Evolutionary conservation across 2,888 invertebrate genomes (phyloP), one percentile per base, ranked within the genome.

Genomic region (Leucoma salicis): DNA sequence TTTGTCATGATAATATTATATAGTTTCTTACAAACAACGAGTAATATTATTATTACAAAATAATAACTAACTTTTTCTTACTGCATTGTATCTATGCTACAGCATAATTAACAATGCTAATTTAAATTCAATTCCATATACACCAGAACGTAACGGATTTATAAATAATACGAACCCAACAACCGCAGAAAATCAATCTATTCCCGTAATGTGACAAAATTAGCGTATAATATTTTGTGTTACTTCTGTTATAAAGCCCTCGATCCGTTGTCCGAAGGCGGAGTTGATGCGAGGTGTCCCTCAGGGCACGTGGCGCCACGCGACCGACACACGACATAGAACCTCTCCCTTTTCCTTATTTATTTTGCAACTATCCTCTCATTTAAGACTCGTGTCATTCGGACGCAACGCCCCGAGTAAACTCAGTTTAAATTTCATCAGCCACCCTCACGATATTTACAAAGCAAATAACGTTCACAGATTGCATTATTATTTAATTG

Each of bases 161-260:
- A 63, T 66, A 66, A 73, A 70, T 70, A 67, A 67, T 58, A 57
- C 71, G 73, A 80, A 75, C 74, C 73, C 50, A 53, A 66, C 69
- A 62, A 53, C 80, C 78, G 45, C 74, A 69, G 47, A 77, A 67
- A 83, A 85, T 85, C 85, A 86, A 88, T 87, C 79, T 78, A 78
- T 76, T 76, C 73, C 66, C 72, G 46, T 78, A 79, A 81, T 74
- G 78, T 74, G 77, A 70, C 76, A 74, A 88, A 88, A 89, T 89
- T 89, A 87, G 88, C 87, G 87, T 89, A 85, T 88, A 86, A 88
- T 88, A 78, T 83, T 86, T 81, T 86, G 84, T 80, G 77, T 78
- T 32, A 36, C 12, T 75, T 66, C 77, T 82, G 84, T 87, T 87
- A 86, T 82, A 83, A 84, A 77, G 73, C 70, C 75, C 78, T 66